Percentiles rank a stretch among this genome's conserved stretches.
Evolutionary conservation across 2,888 invertebrate genomes (phyloP).

Genomic region (Leucophenga montana): DNA sequence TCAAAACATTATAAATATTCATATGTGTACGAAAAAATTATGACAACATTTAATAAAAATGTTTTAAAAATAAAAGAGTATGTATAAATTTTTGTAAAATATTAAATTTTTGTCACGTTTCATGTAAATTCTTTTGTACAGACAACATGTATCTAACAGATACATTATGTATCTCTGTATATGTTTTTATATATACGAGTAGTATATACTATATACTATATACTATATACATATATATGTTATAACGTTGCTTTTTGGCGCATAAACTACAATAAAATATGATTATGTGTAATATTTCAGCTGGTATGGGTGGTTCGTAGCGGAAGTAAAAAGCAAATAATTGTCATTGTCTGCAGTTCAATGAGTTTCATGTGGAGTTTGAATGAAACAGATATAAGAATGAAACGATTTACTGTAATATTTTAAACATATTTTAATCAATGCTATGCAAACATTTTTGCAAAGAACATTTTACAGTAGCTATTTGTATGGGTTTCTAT

Average conservation of each 20-base stretch:
- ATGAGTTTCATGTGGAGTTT: too few relatives aligned
- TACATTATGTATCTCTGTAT: neutral
- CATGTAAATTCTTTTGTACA: neutral
- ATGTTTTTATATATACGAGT: neutral
- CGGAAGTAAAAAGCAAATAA: too few relatives aligned
- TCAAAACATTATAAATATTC: slow-evolving; percentile 8
- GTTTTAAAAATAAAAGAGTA: neutral
- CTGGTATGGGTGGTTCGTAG: too few relatives aligned
- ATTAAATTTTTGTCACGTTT: slow-evolving; percentile 24
- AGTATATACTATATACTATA: neutral
- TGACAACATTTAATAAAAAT: slow-evolving; percentile 17
- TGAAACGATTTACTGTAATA: too few relatives aligned
- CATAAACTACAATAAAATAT: slow-evolving; percentile 23
- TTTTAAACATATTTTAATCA: too few relatives aligned
- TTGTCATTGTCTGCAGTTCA: too few relatives aligned
- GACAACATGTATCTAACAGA: neutral
- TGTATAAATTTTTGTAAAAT: slow-evolving; percentile 11
- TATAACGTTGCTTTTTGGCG: slow-evolving; percentile 9
- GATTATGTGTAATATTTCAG: neutral
- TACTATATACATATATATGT: neutral
- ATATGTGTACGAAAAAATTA: neutral
- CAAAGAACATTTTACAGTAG: too few relatives aligned
- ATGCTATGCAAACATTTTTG: too few relatives aligned
- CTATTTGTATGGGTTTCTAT: too few relatives aligned
- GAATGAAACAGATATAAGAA: too few relatives aligned